phyloP scores from a whole-genome alignment of 2,113 vertebrate genomes.

The Lagopus muta region DNA sequence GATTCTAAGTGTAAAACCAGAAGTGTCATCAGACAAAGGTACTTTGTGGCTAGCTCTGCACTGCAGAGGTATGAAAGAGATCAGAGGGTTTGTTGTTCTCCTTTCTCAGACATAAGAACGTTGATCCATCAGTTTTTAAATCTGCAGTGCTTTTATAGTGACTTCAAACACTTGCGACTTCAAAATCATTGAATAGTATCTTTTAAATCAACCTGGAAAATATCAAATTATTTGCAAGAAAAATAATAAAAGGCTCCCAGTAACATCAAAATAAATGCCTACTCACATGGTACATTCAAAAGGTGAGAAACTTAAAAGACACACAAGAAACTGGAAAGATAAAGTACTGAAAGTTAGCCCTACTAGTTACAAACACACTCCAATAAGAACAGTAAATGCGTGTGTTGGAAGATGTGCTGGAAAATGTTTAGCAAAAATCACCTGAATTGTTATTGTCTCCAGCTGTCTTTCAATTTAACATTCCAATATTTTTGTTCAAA shows the following conservation, averaged over 20 bases:
- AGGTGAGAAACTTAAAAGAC: neutral
- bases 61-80: constrained; percentile 29
- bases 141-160: neutral
- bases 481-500: neutral
- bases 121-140: constrained; percentile 32
- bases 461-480: neutral
- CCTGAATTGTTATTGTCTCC: neutral
- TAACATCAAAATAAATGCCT: constrained; percentile 8
- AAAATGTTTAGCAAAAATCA: neutral
- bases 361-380: neutral
- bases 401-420: neutral
- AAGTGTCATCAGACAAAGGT: neutral
- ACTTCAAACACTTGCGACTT: constrained; percentile 47
- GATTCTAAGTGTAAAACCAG: neutral
- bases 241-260: neutral
- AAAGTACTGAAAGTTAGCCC: neutral
- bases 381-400: neutral
- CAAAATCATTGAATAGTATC: constrained; percentile 20
- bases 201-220: constrained; percentile 18
- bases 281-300: neutral
- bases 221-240: neutral
- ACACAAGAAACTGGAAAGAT: neutral
- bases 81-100: constrained; percentile 18
- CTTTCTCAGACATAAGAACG: constrained; percentile 10
- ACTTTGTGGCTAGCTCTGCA: neutral